Evolutionary conservation across 2,113 vertebrate genomes (phyloP), one percentile per base, ranked within the genome.

Genomic region (Otus sunia): DNA sequence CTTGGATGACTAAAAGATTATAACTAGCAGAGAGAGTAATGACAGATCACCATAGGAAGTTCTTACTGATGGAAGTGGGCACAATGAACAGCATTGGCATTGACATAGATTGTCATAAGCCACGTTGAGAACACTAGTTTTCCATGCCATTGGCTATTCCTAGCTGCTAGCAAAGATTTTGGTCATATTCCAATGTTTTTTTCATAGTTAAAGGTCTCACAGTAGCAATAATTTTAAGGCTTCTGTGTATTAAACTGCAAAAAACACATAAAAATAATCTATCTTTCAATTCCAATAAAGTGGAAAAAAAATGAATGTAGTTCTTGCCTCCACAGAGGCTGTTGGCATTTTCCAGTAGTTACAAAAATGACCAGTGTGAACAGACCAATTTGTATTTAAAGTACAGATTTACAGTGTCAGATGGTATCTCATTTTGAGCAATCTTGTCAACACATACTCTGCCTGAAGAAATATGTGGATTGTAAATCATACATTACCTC

Each of bases 201-300:
- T 78, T 92, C 17, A 12, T 63, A 69, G 55, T 52, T 91, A 74
- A 85, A 68, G 16, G 66, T 93, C 76, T 96, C 90, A 69, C 43
- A 78, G 73, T 94, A 92, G 77, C 73, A 92, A 76, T 92, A 85
- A 93, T 81, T 92, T 94, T n/a, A 94, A 82, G 67, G 90, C 62
- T 96, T 81, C 88, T 91, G 47, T 87, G 66, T 87, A 94, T 94
- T 89, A 74, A 90, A 52, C 82, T 89, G 25, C 23, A 79, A 81
- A 93, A 92, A 55, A 34, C 1, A 49, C 82, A 91, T 77, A 68
- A 97, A 96, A 79, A 73, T 67, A 85, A 64, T 50, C 25, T 81
- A 36, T 78, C 69, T 93, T 93, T 94, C 90, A 88, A 56, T 84
- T 92, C 37, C 63, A 92, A 92, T 91, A 83, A 91, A 36, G 6